Base-by-base conservation (phyloP, 2,888 invertebrate species). In the Tetrapedia diversipes region DNA sequence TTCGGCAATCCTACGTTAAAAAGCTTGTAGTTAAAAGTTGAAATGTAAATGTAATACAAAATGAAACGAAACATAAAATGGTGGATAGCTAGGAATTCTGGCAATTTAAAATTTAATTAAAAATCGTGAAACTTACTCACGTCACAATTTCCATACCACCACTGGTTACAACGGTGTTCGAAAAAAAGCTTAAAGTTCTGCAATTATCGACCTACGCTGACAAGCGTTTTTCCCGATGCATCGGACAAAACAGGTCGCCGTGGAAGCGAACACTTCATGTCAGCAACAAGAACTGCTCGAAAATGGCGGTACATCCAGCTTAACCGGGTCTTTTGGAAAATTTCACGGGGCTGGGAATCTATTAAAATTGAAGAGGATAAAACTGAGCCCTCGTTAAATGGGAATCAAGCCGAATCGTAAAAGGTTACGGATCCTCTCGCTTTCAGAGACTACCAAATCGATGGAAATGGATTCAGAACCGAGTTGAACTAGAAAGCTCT, bases 311-410 rank as follows among this genome's bases (percentile, higher is more conserved):
- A 22, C 22, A 29, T 16, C 27, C 19, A 19, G 19, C 7, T 37
- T 6, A 49, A 7, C 6, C n/a, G 47, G n/a, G 34, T 32, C 39
- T 64, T 51, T 57, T 29, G 45, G 39, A 57, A 39, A 37, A 45
- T 65, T 71, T 59, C 39, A 24, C 39, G 74, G 43, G 10, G 32
- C 32, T 49, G 51, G 51, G 53, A 53, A 54, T 75, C 74, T 53
- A 75, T 75, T 71, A 65, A 71, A 75, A 70, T 43, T 53, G 57
- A 74, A 57, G 39, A 24, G 57, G 45, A 74, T 74, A 51, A 59
- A 57, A 34, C 47, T 39, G 69, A 27, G 10, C 34, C 34, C n/a
- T 39, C 54, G 34, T 61, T 43, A 65, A 47, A 64, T 41, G 39
- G 24, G 43, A 49, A 24, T 60, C 24, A 24, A 51, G 8, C 6